Evolutionary conservation across 2,797 vertebrate species (phyloP), one percentile per base, ranked within the genome.

Genomic region (Arrhamphus sclerolepis): DNA sequence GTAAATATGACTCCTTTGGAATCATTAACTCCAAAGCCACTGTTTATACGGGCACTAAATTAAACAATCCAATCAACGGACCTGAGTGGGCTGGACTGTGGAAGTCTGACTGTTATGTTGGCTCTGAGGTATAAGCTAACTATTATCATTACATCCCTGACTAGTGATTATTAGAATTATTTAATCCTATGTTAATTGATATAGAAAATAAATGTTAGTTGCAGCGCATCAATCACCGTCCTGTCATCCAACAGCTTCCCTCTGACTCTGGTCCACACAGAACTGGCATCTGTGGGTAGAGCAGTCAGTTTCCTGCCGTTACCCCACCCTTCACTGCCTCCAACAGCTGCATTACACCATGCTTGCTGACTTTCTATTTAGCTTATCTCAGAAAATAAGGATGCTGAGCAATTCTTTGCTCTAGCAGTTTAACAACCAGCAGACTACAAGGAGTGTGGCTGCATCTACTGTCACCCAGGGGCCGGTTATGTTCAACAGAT

Each of bases 371-470:
- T 90, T 90, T 91, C 80, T 89, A 89, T 88, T 91, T 91, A 90
- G 89, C 83, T 87, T 82, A 83, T 80, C 80, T 74, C 34, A 16
- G 76, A 89, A 88, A 89, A 86, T 88, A 83, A 86, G 75, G 86
- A 89, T 83, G 79, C 84, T 73, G 85, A 82, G 86, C 84, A 89
- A 92, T 90, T 87, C 90, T 90, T 87, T 88, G 89, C 89, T 92
- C 89, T 83, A 90, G 86, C 89, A 91, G 86, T 87, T 82, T 85
- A 87, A 91, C 89, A 89, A 89, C 80, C 75, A 87, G 85, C 65
- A 68, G 78, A 75, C 77, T 61, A 50, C 73, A 56, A 81, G 80
- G 81, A 86, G 70, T 17, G 71, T 46, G 40, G 69, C 66, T 80
- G 81, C 78, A 86, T 75, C 77, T 70, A 72, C 52, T 87, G 80